Base-by-base conservation (phyloP, 2,797 vertebrate genomes). In the Hemibagrus guttatus region DNA sequence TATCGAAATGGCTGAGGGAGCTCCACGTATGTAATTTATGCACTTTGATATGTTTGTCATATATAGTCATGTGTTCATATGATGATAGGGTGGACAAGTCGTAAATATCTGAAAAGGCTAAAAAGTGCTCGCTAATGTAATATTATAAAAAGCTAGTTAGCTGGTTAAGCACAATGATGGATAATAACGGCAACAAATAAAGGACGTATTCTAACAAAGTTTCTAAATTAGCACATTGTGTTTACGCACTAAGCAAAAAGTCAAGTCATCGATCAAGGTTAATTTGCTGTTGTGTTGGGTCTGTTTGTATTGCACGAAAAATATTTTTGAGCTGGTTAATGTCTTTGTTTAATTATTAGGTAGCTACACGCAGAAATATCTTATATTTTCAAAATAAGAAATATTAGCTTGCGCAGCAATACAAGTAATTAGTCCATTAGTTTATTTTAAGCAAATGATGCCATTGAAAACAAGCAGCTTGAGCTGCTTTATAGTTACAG, bases 1-100 rank as follows among this genome's bases (percentile, higher is more conserved):
- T 84, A 99, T 99, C 56, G 98, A 99, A 91, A 99, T 99, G 98
- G 98, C 97, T 64, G 98, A 99, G 95, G 98, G 98, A 89, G 98
- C 98, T 52, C 98, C 98, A 31, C 98, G 98, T 99, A 95, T 97
- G 98, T 97, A 82, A 52, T 74, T 26, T 9, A 49, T 49, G 9
- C 46, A 49, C 9, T 8, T 49, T 9, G 7, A 46, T 46, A 8
- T 46, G 46, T 46, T 4, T 49, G 5, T 49, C 7, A 7, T 49
- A 9, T 8, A 49, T 8, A 49, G 31, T 54, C 19, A 2, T 42
- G 31, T 79, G 78, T 42, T 39, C 19, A 26, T 16, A 26, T 42
- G 21, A 39, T 9, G 9, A 16, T 6, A 8, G 31, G 54, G 76
- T 56, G 75, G 52, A 58, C 54, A 31, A 39, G 17, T 28, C 28